phyloP scores from a whole-genome alignment of 2,797 vertebrate species.

The Miichthys miiuy region DNA sequence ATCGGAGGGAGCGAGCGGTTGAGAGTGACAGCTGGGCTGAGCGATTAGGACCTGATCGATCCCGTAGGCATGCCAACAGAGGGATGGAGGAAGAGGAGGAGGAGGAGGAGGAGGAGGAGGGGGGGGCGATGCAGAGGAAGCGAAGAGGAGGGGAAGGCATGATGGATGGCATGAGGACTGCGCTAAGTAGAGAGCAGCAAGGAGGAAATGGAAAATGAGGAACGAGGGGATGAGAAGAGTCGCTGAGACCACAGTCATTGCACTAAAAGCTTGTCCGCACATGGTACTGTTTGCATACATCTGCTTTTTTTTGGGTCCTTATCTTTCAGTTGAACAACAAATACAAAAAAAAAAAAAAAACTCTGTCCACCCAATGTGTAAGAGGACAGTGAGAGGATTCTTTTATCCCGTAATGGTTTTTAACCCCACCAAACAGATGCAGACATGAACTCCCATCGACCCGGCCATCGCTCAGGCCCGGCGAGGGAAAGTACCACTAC shows the following conservation, averaged over 20 bases:
- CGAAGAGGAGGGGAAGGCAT: slow-evolving; percentile 40
- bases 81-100: slow-evolving; percentile 20
- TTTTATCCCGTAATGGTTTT: slow-evolving; percentile 32
- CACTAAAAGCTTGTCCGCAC: slow-evolving; percentile 17
- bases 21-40: slow-evolving; percentile 79
- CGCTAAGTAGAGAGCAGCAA: slow-evolving; percentile 66
- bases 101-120: slow-evolving; percentile 44
- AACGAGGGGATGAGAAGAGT: slow-evolving; percentile 40
- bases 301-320: not conserved
- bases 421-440: slow-evolving; percentile 24
- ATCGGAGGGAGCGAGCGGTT: slow-evolving; percentile 54
- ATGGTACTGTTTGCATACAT: not conserved
- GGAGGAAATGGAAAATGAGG: slow-evolving; percentile 62
- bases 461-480: slow-evolving; percentile 24
- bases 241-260: slow-evolving; percentile 40
- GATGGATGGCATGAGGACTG: slow-evolving; percentile 68
- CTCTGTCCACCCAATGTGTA: not conserved
- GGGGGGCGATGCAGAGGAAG: slow-evolving; percentile 23
- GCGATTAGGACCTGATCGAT: slow-evolving; percentile 78
- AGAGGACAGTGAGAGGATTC: not conserved
- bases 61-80: slow-evolving; percentile 53
- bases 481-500: slow-evolving; percentile 21
- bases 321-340: slow-evolving; percentile 7
- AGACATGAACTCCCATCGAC: slow-evolving; percentile 48
- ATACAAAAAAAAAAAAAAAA: not conserved